phyloP scores from a whole-genome alignment of 53 echinoderm and acorn worm species.

The Henricia sp. region DNA sequence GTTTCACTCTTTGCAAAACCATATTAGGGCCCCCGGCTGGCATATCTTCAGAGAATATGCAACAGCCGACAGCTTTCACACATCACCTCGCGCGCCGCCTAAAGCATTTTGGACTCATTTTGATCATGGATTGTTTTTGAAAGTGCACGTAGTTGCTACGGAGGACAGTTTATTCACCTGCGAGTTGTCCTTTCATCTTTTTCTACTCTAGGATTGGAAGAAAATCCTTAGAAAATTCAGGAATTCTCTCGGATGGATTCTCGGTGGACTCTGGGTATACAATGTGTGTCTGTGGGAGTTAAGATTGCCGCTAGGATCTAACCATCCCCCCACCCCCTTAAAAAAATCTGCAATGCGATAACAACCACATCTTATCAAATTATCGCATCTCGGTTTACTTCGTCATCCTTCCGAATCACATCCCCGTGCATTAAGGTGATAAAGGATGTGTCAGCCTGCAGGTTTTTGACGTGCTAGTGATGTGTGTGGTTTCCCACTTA shows the following conservation, averaged over 20 bases:
- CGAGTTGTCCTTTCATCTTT: background rate
- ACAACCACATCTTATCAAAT: constrained; percentile 48
- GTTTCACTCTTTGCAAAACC: no score
- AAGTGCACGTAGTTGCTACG: no score
- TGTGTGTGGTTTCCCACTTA: constrained; percentile 23
- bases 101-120: no score
- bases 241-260: background rate
- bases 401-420: constrained; percentile 16
- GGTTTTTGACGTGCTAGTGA: constrained; percentile 8
- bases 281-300: constrained; percentile 5
- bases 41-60: no score
- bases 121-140: no score
- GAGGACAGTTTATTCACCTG: background rate
- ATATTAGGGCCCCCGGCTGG: no score
- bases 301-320: constrained; percentile 1
- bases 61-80: no score
- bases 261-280: background rate
- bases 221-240: constrained; percentile 5
- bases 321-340: no score
- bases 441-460: constrained; percentile 10
- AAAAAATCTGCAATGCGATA: constrained; percentile 31
- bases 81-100: no score
- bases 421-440: constrained; percentile 19
- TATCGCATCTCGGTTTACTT: constrained; percentile 28
- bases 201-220: background rate